Evolutionary conservation across 2,888 invertebrate genomes (phyloP).

Genomic region (Tenthredo mesomela): DNA sequence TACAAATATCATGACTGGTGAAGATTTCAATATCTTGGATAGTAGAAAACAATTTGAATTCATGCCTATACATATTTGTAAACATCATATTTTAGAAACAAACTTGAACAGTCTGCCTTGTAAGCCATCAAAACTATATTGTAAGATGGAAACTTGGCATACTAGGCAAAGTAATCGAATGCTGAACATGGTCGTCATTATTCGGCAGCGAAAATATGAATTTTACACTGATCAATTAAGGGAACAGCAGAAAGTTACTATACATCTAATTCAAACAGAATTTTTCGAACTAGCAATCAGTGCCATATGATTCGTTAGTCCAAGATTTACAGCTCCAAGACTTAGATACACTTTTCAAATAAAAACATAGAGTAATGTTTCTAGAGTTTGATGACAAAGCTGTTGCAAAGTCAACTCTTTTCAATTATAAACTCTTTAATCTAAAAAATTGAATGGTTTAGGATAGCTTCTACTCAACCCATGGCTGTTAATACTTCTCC

Average conservation of each 20-base stretch:
- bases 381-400: neutral
- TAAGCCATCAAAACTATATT: neutral
- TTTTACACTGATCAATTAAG: neutral
- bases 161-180: too few relatives aligned
- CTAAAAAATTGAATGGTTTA: neutral
- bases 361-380: neutral
- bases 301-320: neutral
- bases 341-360: too few relatives aligned
- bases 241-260: neutral
- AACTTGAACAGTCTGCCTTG: neutral
- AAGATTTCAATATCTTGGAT: neutral
- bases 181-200: neutral
- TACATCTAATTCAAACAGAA: neutral
- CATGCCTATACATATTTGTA: neutral
- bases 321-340: neutral
- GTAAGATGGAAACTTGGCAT: neutral
- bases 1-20: neutral
- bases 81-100: neutral
- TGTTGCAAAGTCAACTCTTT: neutral
- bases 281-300: neutral
- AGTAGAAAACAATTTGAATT: conserved; percentile 10
- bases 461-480: neutral
- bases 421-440: neutral
- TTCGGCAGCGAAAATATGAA: neutral
- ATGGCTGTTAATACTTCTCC: neutral